Conservation (phyloP, 92 coral and sea anemone species). For the Epizoanthus ramosus region DNA sequence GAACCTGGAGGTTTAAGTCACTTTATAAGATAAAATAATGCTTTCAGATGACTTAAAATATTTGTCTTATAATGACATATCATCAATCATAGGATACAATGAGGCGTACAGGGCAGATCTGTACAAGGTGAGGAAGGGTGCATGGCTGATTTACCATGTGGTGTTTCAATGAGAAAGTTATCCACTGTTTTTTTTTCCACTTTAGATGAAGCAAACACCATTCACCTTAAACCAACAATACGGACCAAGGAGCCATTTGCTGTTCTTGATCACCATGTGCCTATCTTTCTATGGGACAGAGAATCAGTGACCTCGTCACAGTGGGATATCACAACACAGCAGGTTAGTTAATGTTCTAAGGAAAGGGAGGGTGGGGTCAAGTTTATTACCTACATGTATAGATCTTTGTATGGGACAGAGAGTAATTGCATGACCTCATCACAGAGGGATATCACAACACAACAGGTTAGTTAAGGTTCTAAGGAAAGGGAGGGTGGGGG, state of each 20-base stretch:
- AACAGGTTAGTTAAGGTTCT: constrained; percentile 56
- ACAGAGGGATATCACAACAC: constrained; percentile 96
- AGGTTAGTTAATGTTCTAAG: constrained; percentile 38
- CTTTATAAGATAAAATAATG: too few relatives aligned
- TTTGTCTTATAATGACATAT: too few relatives aligned
- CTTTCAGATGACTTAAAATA: too few relatives aligned
- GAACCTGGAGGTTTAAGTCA: too few relatives aligned
- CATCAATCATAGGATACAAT: too few relatives aligned
- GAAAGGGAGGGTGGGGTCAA: background rate
- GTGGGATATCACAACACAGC: constrained; percentile 97
- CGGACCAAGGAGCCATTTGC: constrained; percentile 63
- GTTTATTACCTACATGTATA: constrained; percentile 66
- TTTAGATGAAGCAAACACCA: constrained; percentile 91
- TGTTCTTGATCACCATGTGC: constrained; percentile 92
- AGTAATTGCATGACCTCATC: constrained; percentile 61
- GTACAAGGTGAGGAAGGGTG: too few relatives aligned
- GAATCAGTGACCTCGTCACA: constrained; percentile 65
- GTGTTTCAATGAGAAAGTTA: too few relatives aligned
- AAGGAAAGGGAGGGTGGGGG: too few relatives aligned
- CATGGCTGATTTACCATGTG: too few relatives aligned
- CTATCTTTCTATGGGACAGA: constrained; percentile 93
- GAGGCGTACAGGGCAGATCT: too few relatives aligned
- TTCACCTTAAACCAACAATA: constrained; percentile 76
- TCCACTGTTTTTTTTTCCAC: too few relatives aligned
- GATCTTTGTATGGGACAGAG: constrained; percentile 89